A percentile compares a stretch with the other conserved stretches of the same genome.
These are phyloP conservation scores for Halcyon badia DNA, from an alignment of 2,797 vertebrate species.

Conservation along the genomic window DNA sequence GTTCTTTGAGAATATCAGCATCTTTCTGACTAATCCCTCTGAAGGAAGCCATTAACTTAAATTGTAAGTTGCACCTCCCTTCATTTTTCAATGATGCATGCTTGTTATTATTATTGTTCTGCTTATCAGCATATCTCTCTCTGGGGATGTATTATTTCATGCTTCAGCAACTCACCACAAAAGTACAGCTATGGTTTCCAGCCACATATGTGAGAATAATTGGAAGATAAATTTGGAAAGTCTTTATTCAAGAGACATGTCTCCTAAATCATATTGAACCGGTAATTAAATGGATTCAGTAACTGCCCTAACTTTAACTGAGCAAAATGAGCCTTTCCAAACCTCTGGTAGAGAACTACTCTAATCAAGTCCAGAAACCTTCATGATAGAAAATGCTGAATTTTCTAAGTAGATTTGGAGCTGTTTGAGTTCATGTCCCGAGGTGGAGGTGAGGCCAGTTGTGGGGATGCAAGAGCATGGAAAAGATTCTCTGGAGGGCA, in stretches of 20 bases:
- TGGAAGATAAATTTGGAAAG: constrained; percentile 10
- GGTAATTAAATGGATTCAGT: background rate
- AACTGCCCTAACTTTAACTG: constrained; percentile 21
- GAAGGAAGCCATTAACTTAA: background rate
- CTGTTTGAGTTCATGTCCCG: background rate
- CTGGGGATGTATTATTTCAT: constrained; percentile 25
- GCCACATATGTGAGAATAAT: constrained; percentile 17
- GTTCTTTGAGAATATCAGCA: background rate
- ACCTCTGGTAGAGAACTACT: background rate
- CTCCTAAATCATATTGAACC: background rate
- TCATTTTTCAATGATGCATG: background rate
- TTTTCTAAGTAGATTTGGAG: background rate
- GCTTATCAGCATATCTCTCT: constrained; percentile 43
- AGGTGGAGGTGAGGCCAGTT: background rate
- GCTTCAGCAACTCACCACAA: background rate
- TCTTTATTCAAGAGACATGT: background rate
- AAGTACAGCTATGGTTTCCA: constrained; percentile 26
- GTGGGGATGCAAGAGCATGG: background rate
- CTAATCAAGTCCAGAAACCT: background rate
- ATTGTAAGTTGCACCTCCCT: background rate
- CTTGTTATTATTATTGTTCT: constrained; percentile 6
- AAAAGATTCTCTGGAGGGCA: background rate
- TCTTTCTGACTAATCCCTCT: constrained; percentile 1
- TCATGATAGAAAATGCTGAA: background rate
- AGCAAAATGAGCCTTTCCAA: constrained; percentile 16